These are phyloP conservation scores for Myopa tessellatipennis DNA, from an alignment of 2,888 invertebrate species.

Conservation along the genomic window DNA sequence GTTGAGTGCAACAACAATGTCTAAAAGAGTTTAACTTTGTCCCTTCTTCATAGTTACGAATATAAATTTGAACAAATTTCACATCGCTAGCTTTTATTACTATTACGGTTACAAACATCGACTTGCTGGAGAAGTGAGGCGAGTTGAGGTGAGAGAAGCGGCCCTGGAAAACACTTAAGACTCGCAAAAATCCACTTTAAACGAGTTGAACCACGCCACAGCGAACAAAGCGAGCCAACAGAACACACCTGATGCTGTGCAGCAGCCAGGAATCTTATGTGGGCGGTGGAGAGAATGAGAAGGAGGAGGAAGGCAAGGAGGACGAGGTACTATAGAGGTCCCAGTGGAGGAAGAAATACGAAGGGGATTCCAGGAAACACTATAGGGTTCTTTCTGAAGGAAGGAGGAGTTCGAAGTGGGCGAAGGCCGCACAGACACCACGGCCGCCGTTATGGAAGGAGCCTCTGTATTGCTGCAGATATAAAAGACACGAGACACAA, in stretches of 20 bases:
- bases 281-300: neutral
- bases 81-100: slow-evolving; percentile 10
- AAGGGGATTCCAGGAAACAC: neutral
- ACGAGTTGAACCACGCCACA: slow-evolving; percentile 4
- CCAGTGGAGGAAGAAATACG: neutral
- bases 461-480: slow-evolving; percentile 12
- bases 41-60: slow-evolving; percentile 12
- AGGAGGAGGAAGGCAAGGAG: neutral
- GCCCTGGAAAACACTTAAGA: slow-evolving; percentile 31
- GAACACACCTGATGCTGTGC: slow-evolving; percentile 28
- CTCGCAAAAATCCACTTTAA: slow-evolving; percentile 26
- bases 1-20: no score
- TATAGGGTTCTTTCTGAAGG: neutral
- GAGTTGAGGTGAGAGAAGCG: neutral
- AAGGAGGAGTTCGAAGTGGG: neutral
- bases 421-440: neutral
- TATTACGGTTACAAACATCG: neutral
- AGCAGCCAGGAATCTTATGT: neutral
- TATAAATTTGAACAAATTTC: slow-evolving; percentile 26
- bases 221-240: neutral
- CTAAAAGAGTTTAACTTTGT: no score
- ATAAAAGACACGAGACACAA: neutral
- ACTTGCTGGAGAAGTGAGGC: neutral
- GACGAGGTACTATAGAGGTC: neutral
- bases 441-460: neutral